Percentiles rank a stretch among this genome's conserved stretches.
Conservation (phyloP, 2,113 vertebrate genomes). For the Hippotragus niger region DNA sequence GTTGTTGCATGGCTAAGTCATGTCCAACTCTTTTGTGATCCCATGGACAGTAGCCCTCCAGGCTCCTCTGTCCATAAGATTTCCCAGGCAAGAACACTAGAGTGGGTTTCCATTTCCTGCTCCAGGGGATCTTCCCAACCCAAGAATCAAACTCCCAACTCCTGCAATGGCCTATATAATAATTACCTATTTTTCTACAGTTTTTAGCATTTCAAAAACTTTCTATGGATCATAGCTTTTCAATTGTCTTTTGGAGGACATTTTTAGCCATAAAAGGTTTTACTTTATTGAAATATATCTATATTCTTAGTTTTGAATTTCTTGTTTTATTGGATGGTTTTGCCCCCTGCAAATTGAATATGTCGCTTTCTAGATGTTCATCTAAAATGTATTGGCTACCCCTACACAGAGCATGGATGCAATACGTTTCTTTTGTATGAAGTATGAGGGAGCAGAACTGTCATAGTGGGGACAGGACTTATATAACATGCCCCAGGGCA, state of each 20-base stretch:
- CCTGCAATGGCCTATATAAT: not conserved
- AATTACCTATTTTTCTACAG: not conserved
- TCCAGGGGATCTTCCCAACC: not conserved
- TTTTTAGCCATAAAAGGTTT: not conserved
- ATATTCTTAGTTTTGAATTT: not conserved
- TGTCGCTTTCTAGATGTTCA: not conserved
- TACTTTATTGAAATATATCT: not conserved
- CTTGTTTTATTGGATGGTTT: not conserved
- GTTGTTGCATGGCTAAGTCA: not conserved
- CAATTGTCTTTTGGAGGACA: not conserved
- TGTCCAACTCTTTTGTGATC: not conserved
- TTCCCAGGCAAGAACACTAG: not conserved
- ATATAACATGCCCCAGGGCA: not conserved
- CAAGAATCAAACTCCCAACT: not conserved
- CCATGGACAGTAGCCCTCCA: not conserved
- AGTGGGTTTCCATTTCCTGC: not conserved
- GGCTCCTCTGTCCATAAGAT: not conserved
- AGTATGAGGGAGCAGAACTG: not conserved
- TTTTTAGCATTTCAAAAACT: not conserved
- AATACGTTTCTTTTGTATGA: not conserved
- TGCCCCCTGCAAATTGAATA: not conserved
- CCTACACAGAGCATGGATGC: fast-evolving
- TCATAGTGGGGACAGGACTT: not conserved
- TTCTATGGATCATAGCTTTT: not conserved
- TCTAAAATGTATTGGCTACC: not conserved